phyloP scores from a whole-genome alignment of 2,888 invertebrate genomes.

The Dasypogon diadema region DNA sequence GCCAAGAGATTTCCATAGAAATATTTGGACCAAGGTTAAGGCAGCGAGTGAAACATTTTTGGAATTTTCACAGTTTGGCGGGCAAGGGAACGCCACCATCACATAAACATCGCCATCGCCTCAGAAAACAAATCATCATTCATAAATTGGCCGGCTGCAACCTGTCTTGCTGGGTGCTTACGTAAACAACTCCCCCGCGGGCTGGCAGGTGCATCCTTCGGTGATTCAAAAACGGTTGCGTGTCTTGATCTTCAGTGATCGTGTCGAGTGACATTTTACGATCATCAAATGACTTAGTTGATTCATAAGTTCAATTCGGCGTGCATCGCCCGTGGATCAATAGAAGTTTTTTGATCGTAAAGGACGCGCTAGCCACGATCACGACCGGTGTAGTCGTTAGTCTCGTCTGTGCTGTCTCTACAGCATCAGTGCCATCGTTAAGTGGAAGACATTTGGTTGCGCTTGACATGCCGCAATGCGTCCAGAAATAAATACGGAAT shows the following conservation, averaged over 20 bases:
- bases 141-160: slow-evolving; percentile 24
- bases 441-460: neutral
- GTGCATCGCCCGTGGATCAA: neutral
- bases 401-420: too few species aligned
- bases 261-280: slow-evolving; percentile 23
- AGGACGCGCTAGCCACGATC: neutral
- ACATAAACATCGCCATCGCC: slow-evolving; percentile 22
- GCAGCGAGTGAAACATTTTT: slow-evolving; percentile 18
- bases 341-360: neutral
- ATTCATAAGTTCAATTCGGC: slow-evolving; percentile 15
- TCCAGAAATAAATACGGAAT: slow-evolving; percentile 1
- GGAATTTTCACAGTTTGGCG: slow-evolving; percentile 9
- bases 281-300: slow-evolving; percentile 36
- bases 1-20: slow-evolving; percentile 28
- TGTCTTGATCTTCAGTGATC: slow-evolving; percentile 12
- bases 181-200: slow-evolving; percentile 29
- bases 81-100: neutral
- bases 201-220: slow-evolving; percentile 27
- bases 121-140: slow-evolving; percentile 6
- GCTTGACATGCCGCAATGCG: neutral
- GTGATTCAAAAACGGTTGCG: slow-evolving; percentile 15
- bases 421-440: too few species aligned
- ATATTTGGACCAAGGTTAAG: slow-evolving; percentile 34
- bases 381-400: neutral
- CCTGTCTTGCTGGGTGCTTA: slow-evolving; percentile 5